Evolutionary conservation across 2,113 vertebrate genomes (phyloP), one percentile per base, ranked within the genome.

Genomic region (Thermophis baileyi): DNA sequence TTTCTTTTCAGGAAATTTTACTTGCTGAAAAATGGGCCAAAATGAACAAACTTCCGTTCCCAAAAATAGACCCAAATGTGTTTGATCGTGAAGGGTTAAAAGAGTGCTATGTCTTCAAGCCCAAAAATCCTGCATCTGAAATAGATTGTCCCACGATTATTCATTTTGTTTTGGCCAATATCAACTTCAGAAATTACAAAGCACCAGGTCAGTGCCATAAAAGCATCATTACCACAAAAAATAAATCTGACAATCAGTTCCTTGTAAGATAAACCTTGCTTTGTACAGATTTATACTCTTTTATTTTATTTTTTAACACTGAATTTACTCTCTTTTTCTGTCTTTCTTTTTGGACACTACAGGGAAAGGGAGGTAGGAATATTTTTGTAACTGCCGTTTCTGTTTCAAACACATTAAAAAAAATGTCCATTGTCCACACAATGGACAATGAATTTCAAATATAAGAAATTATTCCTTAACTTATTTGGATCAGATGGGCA

Each of bases 21-120:
- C 97, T 99, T 91, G 99, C 99, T 49, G 99, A 99, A 95, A 99
- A 99, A 95, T 99, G 99, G 99, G 99, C 99, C 88, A 98, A 98
- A 93, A 99, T 99, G 99, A 99, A 99, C 97, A 99, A 99, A 91
- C 98, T 99, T 54, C 98, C 99, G 0, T 99, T 99, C 95, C 99
- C 99, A 0, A 99, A 99, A 97, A 99, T 99, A n/a, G 99, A 99
- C 94, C 98, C 99, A 18, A 98, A 99, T 1, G 99, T 99, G 3
- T 99, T 99, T 93, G 99, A 99, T 96, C 98, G 99, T 0, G 99
- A 99, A 95, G 99, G 99, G 6, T 81, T 99, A 92, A 99, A 99
- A 90, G 99, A 99, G 94, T 99, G 99, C 95, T 99, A 99, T 0
- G 96, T 99, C 69, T 99, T 99, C 97, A 99, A 99, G 94, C 99